Conservation (phyloP, 2,888 invertebrate species). For the Trichogramma evanescens region DNA sequence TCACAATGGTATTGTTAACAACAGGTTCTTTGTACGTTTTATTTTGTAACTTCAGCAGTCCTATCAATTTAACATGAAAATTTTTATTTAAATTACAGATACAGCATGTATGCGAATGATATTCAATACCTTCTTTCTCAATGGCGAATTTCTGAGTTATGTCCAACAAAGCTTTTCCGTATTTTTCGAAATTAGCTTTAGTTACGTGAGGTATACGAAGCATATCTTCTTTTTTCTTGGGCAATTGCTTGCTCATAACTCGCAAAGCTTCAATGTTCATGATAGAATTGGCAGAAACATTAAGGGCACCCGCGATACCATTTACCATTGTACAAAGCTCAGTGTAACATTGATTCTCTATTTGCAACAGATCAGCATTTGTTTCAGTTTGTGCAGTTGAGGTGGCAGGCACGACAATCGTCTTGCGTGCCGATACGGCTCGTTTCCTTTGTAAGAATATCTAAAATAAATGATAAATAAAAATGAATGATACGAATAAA, state of each 20-base stretch:
- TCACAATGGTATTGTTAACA: too few relatives aligned
- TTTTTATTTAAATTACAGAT: too few relatives aligned
- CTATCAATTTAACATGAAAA: too few relatives aligned
- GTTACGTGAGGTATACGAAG: constrained; percentile 79
- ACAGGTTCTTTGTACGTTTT: too few relatives aligned
- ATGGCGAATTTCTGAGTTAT: constrained; percentile 68
- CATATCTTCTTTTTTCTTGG: constrained; percentile 69
- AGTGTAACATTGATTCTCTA: constrained; percentile 54
- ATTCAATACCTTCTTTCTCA: constrained; percentile 48
- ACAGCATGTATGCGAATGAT: too few relatives aligned
- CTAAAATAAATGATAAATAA: background rate
- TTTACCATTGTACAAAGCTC: constrained; percentile 52
- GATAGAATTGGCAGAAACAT: constrained; percentile 51
- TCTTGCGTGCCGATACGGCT: background rate
- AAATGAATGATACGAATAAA: background rate
- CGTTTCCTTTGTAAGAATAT: constrained; percentile 11
- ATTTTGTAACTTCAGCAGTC: too few relatives aligned
- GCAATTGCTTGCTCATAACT: constrained; percentile 72
- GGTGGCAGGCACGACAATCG: background rate
- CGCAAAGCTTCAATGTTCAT: constrained; percentile 51
- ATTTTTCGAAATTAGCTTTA: constrained; percentile 78
- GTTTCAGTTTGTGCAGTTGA: background rate
- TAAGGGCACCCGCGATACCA: constrained; percentile 49
- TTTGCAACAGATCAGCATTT: constrained; percentile 26
- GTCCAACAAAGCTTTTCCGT: constrained; percentile 67